These are phyloP conservation scores for Pluvialis apricaria DNA, from an alignment of 2,113 vertebrate species.

Conservation along the genomic window DNA sequence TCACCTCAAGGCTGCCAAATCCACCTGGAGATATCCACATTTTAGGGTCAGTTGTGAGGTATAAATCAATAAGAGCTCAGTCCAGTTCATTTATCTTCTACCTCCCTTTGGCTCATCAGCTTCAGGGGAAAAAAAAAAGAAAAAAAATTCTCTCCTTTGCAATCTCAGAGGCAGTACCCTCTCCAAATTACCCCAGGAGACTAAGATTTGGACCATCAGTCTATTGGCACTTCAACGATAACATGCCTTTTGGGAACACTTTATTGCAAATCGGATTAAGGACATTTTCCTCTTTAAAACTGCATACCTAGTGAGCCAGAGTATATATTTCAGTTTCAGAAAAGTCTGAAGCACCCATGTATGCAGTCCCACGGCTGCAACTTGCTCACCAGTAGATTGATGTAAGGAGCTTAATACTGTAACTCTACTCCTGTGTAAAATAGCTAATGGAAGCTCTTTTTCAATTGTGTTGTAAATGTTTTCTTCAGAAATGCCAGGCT, in stretches of 20 bases:
- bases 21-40: constrained; percentile 27
- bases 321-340: background rate
- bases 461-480: background rate
- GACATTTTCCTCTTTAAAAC: background rate
- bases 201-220: constrained; percentile 34
- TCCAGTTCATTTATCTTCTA: constrained; percentile 64
- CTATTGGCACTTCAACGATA: constrained; percentile 15
- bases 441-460: background rate
- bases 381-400: background rate
- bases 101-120: constrained; percentile 54
- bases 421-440: background rate
- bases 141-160: background rate
- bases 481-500: background rate
- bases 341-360: background rate
- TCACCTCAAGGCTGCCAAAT: background rate
- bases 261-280: constrained; percentile 4
- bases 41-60: constrained; percentile 51
- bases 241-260: background rate
- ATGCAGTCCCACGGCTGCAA: background rate
- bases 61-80: constrained; percentile 66
- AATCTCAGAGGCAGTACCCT: background rate
- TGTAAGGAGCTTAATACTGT: background rate
- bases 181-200: constrained; percentile 7
- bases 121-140: background rate
- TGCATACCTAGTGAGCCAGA: background rate